A percentile compares a stretch with the other conserved stretches of the same genome.
phyloP scores from a whole-genome alignment of 1,140 invertebrate genomes.

The Aphelenchoides fujianensis region DNA sequence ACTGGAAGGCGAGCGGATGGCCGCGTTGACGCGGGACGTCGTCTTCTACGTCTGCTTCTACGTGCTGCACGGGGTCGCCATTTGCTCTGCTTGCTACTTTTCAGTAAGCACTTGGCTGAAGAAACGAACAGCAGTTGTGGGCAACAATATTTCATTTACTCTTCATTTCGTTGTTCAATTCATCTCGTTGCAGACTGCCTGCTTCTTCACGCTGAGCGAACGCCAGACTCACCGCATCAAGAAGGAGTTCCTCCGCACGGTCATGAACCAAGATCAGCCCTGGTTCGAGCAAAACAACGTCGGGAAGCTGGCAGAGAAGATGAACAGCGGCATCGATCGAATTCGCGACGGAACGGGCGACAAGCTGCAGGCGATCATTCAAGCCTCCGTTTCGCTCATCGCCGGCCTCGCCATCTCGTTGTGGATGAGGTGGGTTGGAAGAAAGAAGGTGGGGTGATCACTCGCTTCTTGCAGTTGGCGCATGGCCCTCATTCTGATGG shows the following conservation, averaged over 20 bases:
- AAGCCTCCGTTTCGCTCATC: not conserved
- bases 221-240: not conserved
- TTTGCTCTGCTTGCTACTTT: not conserved
- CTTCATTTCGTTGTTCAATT: no score
- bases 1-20: not conserved
- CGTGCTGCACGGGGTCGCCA: not conserved
- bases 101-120: constrained; percentile 10
- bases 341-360: constrained; percentile 4
- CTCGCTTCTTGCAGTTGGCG: constrained; percentile 10
- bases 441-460: no score
- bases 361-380: not conserved
- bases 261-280: not conserved
- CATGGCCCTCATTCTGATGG: not conserved
- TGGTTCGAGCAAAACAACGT: constrained; percentile 9
- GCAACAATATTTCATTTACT: no score
- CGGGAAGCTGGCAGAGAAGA: constrained; percentile 8
- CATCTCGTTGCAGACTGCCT: not conserved
- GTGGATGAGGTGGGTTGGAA: not conserved
- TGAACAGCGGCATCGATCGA: constrained; percentile 4
- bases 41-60: not conserved
- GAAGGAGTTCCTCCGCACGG: not conserved
- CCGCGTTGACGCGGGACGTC: not conserved
- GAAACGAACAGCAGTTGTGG: no score
- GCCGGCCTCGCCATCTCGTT: not conserved
- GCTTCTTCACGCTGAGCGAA: constrained; percentile 12